Base-by-base conservation (phyloP, 1,140 invertebrate genomes). In the Amyelois transitella region DNA sequence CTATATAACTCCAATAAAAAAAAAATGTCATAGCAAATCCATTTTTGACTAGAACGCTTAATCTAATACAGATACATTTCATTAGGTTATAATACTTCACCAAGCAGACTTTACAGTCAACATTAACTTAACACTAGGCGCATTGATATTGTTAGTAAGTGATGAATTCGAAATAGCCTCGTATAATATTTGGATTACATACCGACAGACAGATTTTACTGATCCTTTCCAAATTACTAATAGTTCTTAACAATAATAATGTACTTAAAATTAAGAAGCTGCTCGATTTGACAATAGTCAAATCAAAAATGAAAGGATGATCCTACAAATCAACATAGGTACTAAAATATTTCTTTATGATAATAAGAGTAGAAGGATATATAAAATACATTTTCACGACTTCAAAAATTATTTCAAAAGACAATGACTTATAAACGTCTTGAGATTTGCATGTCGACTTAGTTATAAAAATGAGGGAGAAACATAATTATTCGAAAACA, bases 11-110 rank as follows among this genome's bases (percentile, higher is more conserved):
- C 50, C 50, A 38, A 52, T 43, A 17, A 53, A 66, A 64, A 65
- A 67, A 61, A 56, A 62, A 62, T 50, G 54, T 58, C 75, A 74
- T 68, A 76, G 69, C 69, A 81, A 76, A 80, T 71, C 63, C 77
- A 76, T 85, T 85, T 83, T 87, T 87, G 84, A 87, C 84, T 87
- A 87, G 84, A 87, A 81, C 77, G 69, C 75, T 80, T 83, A 76
- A 75, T 73, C 75, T 84, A 82, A 82, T 84, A 84, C 80, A 81
- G 76, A 84, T 80, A 87, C 79, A 84, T 85, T 87, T 81, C 76
- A 77, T 77, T 72, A 73, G 44, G 62, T 58, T 67, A 72, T 86
- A 87, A 87, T 87, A 87, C 81, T 87, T 83, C 63, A 62, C 68
- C 20, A 50, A 73, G 62, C 64, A 47, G 59, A 68, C 43, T 51